These are phyloP conservation scores for Numida meleagris DNA, from an alignment of 2,113 vertebrate species.

Conservation along the genomic window DNA sequence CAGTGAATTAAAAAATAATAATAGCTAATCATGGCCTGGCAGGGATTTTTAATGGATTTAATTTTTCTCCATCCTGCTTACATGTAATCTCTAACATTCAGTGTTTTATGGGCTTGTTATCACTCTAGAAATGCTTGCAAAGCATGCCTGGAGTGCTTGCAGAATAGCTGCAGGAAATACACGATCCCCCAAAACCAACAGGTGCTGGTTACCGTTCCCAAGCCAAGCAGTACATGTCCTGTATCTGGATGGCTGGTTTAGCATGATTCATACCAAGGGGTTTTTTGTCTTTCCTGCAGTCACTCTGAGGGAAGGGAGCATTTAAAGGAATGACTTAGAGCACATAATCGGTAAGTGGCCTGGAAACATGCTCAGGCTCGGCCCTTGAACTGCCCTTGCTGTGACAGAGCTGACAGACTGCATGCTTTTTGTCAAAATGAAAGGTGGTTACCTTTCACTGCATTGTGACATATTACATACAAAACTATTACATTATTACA, in stretches of 20 bases:
- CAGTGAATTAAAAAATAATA: slow-evolving; percentile 60
- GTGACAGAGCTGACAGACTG: slow-evolving; percentile 1
- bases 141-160: not conserved
- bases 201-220: not conserved
- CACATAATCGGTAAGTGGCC: not conserved
- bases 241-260: not conserved
- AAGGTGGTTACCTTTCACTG: not conserved
- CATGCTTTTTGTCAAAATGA: slow-evolving; percentile 47
- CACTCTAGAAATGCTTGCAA: not conserved
- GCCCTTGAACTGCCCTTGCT: slow-evolving; percentile 53
- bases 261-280: not conserved
- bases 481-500: slow-evolving; percentile 28
- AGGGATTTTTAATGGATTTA: slow-evolving; percentile 52
- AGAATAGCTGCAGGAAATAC: not conserved
- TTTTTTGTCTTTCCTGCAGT: not conserved
- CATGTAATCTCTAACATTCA: slow-evolving; percentile 19
- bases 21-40: not conserved
- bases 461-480: not conserved
- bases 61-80: slow-evolving; percentile 35
- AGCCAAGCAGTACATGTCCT: not conserved
- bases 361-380: not conserved
- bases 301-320: not conserved
- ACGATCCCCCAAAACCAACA: not conserved
- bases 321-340: not conserved
- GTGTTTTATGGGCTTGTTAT: slow-evolving; percentile 30